Evolutionary conservation across 1,140 invertebrate species (phyloP).

Genomic region (Drosophila truncata): DNA sequence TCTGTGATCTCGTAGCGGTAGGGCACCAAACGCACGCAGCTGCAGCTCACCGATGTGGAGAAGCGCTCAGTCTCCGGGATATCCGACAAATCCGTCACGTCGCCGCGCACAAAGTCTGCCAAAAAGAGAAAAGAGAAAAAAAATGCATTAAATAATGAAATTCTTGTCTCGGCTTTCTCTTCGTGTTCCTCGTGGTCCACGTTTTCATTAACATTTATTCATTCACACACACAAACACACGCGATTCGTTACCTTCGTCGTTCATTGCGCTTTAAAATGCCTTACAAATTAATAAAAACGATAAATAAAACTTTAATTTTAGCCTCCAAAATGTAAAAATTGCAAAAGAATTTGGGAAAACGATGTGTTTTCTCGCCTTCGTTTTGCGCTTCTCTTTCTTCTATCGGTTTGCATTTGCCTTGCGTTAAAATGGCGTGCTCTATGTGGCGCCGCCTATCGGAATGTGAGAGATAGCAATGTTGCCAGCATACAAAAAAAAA

Average conservation of each 20-base stretch:
- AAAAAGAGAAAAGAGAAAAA: not conserved
- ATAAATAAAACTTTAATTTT: too few relatives aligned
- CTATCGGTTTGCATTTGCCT: not conserved
- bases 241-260: constrained; percentile 20
- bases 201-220: not conserved
- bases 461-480: not conserved
- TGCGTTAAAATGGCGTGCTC: constrained; percentile 44
- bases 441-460: constrained; percentile 5
- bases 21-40: constrained; percentile 31
- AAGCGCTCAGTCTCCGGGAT: constrained; percentile 5
- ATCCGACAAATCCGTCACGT: constrained; percentile 64
- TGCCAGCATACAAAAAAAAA: constrained; percentile 21
- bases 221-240: too few relatives aligned
- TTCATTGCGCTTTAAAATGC: constrained; percentile 14
- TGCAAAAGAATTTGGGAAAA: constrained; percentile 14
- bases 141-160: not conserved
- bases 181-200: constrained; percentile 20
- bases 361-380: constrained; percentile 41
- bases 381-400: constrained; percentile 31
- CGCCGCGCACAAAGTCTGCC: constrained; percentile 70
- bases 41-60: constrained; percentile 7
- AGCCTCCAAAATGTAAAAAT: not conserved
- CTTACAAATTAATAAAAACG: not conserved
- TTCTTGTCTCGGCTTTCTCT: not conserved
- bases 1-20: constrained; percentile 25